Conservation (phyloP, 1,140 invertebrate species). For the Chrysoperla carnea region DNA sequence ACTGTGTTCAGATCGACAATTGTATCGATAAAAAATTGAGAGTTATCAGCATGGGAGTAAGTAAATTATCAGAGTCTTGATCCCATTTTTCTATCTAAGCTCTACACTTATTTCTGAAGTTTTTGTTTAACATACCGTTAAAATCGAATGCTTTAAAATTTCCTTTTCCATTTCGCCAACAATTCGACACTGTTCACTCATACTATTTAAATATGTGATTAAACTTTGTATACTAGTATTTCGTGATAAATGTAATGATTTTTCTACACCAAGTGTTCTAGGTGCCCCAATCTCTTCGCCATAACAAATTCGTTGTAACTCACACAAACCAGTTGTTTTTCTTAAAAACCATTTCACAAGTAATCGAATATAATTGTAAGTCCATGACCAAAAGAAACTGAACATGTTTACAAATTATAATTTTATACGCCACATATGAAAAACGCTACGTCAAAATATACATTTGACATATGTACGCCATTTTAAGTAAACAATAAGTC, state of each 20-base stretch:
- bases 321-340: slow-evolving; percentile 70
- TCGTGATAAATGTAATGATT: slow-evolving; percentile 47
- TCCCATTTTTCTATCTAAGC: too few relatives aligned
- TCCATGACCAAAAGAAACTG: too few relatives aligned
- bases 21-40: too few relatives aligned
- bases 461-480: too few relatives aligned
- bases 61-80: too few relatives aligned
- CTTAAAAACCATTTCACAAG: slow-evolving; percentile 77
- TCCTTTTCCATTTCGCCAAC: slow-evolving; percentile 26
- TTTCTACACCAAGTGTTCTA: slow-evolving; percentile 54
- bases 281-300: slow-evolving; percentile 52
- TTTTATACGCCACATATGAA: too few relatives aligned
- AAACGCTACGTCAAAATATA: too few relatives aligned
- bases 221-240: slow-evolving; percentile 47
- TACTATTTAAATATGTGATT: slow-evolving; percentile 44
- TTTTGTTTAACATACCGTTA: slow-evolving; percentile 16
- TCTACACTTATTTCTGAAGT: too few relatives aligned
- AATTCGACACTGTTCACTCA: slow-evolving; percentile 33
- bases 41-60: too few relatives aligned
- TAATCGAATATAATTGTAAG: slow-evolving; percentile 38
- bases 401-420: neutral
- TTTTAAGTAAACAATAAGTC: too few relatives aligned
- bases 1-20: too few relatives aligned
- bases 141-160: slow-evolving; percentile 37
- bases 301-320: slow-evolving; percentile 84